Conservation (phyloP, 2,113 vertebrate species). For the Petromus typicus region DNA sequence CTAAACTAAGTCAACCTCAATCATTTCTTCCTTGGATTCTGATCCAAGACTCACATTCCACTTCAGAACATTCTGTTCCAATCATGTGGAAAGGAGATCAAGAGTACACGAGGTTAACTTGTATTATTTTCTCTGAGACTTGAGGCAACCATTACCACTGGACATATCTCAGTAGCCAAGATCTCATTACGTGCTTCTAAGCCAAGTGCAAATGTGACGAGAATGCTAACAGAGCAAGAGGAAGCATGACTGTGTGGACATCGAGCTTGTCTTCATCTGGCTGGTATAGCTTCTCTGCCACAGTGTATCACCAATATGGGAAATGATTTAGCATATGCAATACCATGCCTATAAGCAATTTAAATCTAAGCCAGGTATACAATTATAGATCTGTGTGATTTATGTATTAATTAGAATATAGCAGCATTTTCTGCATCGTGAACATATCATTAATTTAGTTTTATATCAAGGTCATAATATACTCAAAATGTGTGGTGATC, state of each 20-base stretch:
- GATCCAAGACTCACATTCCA: background rate
- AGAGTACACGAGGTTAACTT: background rate
- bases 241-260: background rate
- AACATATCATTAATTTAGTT: background rate
- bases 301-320: background rate
- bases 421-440: background rate
- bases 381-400: background rate
- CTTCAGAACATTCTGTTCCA: background rate
- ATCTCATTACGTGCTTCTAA: background rate
- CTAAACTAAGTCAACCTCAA: background rate
- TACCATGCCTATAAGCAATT: background rate
- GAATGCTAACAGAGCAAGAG: background rate
- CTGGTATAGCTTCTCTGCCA: rapidly evolving
- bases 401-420: background rate
- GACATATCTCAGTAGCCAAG: background rate
- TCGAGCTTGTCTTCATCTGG: background rate
- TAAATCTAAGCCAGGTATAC: background rate
- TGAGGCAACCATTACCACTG: background rate
- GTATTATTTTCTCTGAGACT: background rate
- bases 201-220: background rate
- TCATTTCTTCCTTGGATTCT: background rate
- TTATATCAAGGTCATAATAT: background rate
- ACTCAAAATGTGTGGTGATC: background rate
- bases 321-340: background rate
- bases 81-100: background rate